Percentiles rank a stretch among this genome's conserved stretches.
Evolutionary conservation across 2,797 vertebrate species (phyloP).

Genomic region (Microctenopoma lineatum): DNA sequence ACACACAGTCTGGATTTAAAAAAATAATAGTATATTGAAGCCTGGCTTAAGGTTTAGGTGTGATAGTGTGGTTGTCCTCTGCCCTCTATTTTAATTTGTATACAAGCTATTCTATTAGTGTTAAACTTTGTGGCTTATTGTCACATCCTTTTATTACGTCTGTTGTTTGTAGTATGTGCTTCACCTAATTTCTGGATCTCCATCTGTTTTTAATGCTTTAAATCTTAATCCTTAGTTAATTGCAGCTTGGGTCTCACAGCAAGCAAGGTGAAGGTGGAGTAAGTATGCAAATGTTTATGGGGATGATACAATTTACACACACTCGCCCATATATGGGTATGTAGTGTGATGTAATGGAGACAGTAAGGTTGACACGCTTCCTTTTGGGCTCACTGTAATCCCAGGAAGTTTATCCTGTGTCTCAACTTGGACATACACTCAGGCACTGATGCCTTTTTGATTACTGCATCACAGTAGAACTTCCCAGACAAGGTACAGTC

Average conservation of each 20-base stretch:
- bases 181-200: conserved; percentile 43
- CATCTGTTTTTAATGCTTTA: conserved; percentile 52
- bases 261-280: conserved; percentile 1
- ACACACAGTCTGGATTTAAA: background rate
- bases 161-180: conserved; percentile 29
- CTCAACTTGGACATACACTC: conserved; percentile 52
- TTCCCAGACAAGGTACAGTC: background rate
- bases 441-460: conserved; percentile 33
- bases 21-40: background rate
- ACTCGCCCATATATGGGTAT: background rate
- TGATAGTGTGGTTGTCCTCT: background rate
- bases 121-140: conserved; percentile 54
- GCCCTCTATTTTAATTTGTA: conserved; percentile 1
- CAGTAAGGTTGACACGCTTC: conserved; percentile 59
- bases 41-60: conserved; percentile 7
- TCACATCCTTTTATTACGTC: conserved; percentile 36
- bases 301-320: background rate
- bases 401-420: conserved; percentile 63
- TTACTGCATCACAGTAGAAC: background rate
- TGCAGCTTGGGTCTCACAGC: conserved; percentile 11
- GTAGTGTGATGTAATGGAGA: conserved; percentile 56
- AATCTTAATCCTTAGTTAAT: conserved; percentile 47
- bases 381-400: conserved; percentile 59
- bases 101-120: conserved; percentile 13
- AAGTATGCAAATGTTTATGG: conserved; percentile 14